Evolutionary conservation across 2,888 invertebrate genomes (phyloP).

Genomic region (Caenorhabditis sp.): DNA sequence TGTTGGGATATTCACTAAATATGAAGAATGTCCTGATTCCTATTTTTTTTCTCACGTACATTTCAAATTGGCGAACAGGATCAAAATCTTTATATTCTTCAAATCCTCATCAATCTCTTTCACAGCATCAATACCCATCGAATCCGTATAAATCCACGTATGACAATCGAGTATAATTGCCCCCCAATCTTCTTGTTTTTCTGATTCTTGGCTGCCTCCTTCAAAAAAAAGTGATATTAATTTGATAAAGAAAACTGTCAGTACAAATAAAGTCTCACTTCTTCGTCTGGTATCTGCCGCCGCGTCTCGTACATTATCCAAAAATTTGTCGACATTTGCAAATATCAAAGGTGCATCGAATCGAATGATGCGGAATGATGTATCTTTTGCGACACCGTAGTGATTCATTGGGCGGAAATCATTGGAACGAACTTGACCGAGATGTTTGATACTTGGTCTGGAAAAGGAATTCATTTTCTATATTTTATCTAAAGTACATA

Average conservation of each 20-base stretch:
- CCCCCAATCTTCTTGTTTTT: slow-evolving; percentile 13
- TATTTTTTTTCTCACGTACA: slow-evolving; percentile 19
- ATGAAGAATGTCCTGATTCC: not conserved
- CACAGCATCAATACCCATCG: slow-evolving; percentile 62
- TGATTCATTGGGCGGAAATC: slow-evolving; percentile 26
- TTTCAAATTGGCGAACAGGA: slow-evolving; percentile 49
- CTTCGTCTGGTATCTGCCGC: not conserved
- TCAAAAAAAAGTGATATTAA: not conserved
- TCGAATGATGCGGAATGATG: slow-evolving; percentile 71
- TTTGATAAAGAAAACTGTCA: not conserved
- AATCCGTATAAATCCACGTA: slow-evolving; percentile 57
- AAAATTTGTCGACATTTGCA: slow-evolving; percentile 73
- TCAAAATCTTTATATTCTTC: slow-evolving; percentile 26
- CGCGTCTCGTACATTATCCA: slow-evolving; percentile 24
- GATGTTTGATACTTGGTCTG: slow-evolving; percentile 29
- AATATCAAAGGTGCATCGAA: slow-evolving; percentile 74
- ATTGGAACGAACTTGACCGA: slow-evolving; percentile 23
- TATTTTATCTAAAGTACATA: too few species aligned
- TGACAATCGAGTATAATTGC: slow-evolving; percentile 55
- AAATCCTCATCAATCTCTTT: slow-evolving; percentile 50
- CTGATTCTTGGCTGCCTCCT: slow-evolving; percentile 4
- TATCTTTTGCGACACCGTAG: slow-evolving; percentile 32
- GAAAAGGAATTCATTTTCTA: slow-evolving; percentile 8
- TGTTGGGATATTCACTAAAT: not conserved
- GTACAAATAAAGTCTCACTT: not conserved